Base-by-base conservation (phyloP, 2,113 vertebrate genomes). In the Vanacampus margaritifer region DNA sequence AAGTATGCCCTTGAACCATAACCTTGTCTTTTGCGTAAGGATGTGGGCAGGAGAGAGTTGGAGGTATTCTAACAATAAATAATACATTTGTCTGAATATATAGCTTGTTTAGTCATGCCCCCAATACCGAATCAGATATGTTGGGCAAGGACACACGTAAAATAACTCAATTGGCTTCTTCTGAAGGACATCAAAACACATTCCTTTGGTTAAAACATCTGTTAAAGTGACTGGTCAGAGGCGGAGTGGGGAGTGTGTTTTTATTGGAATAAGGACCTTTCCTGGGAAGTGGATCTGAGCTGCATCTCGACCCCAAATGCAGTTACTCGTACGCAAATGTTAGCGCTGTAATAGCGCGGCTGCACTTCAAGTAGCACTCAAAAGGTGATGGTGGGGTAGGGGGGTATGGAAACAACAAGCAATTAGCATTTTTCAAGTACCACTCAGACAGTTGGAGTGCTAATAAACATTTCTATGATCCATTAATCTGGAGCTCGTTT, bases 391-490 rank as follows among this genome's bases (percentile, higher is more conserved):
- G 67, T 74, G 37, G 62, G 69, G 69, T 78, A 53, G 62, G 66
- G 54, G 74, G 68, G 65, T 61, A 64, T 61, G 78, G 60, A 77
- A 67, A 80, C 73, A 85, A 82, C 76, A 79, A 81, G 56, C 70
- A 60, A 85, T 89, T 86, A 76, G 81, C 82, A 86, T 86, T 74
- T 86, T 83, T 68, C 50, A 75, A 84, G 79, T 73, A 45, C 51
- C 54, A 74, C 78, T 83, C 78, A 67, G 72, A 73, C 78, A 73
- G 84, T 78, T 84, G 79, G 74, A 86, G 84, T 74, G 79, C 81
- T 84, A 85, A 85, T 86, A 83, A 88, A 88, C 80, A 87, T 72
- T 82, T 63, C 77, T 81, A 79, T 84, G 79, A 84, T 83, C 84
- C 83, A 89, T 86, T 87, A 85, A 86, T 81, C 53, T 67, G 72